Base-by-base conservation (phyloP, 2,888 invertebrate species). In the Yponomeuta cagnagella region DNA sequence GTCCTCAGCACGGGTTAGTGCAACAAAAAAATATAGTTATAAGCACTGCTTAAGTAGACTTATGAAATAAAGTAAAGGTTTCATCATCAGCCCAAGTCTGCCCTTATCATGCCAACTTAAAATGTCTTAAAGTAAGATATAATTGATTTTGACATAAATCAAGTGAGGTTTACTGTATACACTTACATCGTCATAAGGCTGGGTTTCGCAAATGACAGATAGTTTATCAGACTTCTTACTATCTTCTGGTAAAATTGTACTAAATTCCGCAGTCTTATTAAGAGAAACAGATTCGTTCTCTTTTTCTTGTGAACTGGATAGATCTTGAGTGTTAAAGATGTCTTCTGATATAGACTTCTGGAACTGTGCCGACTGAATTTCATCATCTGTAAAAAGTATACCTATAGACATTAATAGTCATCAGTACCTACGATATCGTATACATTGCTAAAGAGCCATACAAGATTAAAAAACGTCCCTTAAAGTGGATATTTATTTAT, bases 281-380 rank as follows among this genome's bases (percentile, higher is more conserved):
- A 15, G 2, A 58, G 52, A 58, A 15, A 15, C 52, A 58, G 15
- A 58, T 31, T 65, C 31, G 31, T 6, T 65, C 10, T 43, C 8
- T 43, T 52, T 10, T 43, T 48, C 48, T 48, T 68, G 3, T 48
- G n/a, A 31, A 68, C 31, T 31, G 52, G 10, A 31, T 5, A 10
- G 4, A 31, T 82, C 83, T 77, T 87, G 88, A 65, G 85, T 88
- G 10, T 82, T 78, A 71, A 89, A 88, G 63, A 89, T 73, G 43
- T 90, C 88, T 68, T 86, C 87, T 48, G 89, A 87, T 30, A 71
- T 74, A 0, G 84, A 82, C 74, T 82, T 82, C 15, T 82, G 82
- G 70, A 75, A 77, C 76, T 90, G 90, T 10, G 88, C 90, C 72
- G 88, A 75, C 73, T 85, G 87, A 31, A 90, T 74, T 72, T 84